Percentiles rank a stretch among this genome's conserved stretches.
Conservation (phyloP, 2,888 invertebrate genomes). For the Lasius platythorax region DNA sequence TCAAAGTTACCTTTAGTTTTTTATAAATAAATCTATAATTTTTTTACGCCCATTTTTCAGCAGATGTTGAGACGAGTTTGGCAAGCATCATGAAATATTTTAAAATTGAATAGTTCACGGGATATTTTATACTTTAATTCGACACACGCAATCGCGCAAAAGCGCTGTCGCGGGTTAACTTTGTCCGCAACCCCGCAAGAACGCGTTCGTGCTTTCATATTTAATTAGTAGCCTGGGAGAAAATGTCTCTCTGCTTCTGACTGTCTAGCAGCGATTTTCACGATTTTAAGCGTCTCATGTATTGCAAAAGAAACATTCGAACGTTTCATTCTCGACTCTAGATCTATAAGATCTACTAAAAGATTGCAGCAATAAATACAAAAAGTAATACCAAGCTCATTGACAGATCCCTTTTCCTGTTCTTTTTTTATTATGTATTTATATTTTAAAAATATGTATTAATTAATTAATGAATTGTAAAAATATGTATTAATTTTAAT, state of each 20-base stretch:
- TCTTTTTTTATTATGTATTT: not conserved
- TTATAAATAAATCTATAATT: too few species aligned
- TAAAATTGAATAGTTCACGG: too few species aligned
- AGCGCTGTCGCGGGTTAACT: conserved; percentile 34
- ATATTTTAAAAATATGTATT: not conserved
- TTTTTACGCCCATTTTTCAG: too few species aligned
- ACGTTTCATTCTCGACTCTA: not conserved
- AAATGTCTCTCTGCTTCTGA: conserved; percentile 1
- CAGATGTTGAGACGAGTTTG: too few species aligned
- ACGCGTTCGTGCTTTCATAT: conserved; percentile 25
- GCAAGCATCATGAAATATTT: too few species aligned
- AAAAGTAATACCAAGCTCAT: not conserved
- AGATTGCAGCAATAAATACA: not conserved
- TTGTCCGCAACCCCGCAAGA: conserved; percentile 8
- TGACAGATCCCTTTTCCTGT: not conserved
- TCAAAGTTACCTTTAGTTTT: too few species aligned
- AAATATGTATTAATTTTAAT: too few species aligned
- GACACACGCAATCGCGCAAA: not conserved
- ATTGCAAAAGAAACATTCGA: not conserved
- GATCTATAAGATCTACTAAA: not conserved
- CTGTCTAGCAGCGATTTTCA: not conserved
- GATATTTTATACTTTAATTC: too few species aligned
- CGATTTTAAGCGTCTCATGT: not conserved
- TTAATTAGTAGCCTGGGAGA: conserved; percentile 34
- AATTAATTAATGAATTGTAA: too few species aligned